Percentiles rank a stretch among this genome's conserved stretches.
phyloP scores from a whole-genome alignment of 2,113 vertebrate genomes.

The Megaptera novaeangliae region DNA sequence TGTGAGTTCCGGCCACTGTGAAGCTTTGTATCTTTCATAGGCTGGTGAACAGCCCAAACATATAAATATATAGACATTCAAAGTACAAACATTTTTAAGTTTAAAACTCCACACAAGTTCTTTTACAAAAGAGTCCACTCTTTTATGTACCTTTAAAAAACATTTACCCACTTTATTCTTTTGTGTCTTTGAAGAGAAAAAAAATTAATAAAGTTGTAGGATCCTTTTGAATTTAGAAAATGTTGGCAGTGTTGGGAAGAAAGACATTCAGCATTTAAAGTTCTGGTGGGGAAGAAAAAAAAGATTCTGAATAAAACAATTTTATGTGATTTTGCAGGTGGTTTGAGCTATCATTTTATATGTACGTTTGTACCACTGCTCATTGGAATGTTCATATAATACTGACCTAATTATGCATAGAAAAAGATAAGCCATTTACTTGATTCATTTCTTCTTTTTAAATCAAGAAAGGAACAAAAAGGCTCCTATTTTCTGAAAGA shows the following conservation, averaged over 20 bases:
- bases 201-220: conserved; percentile 82
- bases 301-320: conserved; percentile 90
- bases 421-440: conserved; percentile 91
- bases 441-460: conserved; percentile 92
- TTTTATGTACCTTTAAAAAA: conserved; percentile 76
- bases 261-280: conserved; percentile 84
- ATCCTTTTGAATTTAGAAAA: conserved; percentile 82
- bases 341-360: conserved; percentile 91
- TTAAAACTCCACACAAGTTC: conserved; percentile 74
- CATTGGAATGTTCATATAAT: conserved; percentile 91
- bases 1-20: neutral
- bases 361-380: conserved; percentile 89
- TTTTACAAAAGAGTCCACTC: conserved; percentile 27
- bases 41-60: neutral
- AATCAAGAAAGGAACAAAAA: conserved; percentile 91
- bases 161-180: conserved; percentile 70
- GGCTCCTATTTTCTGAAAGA: conserved; percentile 94
- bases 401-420: conserved; percentile 91
- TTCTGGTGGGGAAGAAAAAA: conserved; percentile 83
- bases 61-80: conserved; percentile 29
- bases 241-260: conserved; percentile 83
- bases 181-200: conserved; percentile 75
- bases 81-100: conserved; percentile 69
- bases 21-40: conserved; percentile 42
- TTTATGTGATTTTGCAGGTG: conserved; percentile 90